Evolutionary conservation across 2,113 vertebrate genomes (phyloP), one percentile per base, ranked within the genome.

Genomic region (Muntiacus muntjak): DNA sequence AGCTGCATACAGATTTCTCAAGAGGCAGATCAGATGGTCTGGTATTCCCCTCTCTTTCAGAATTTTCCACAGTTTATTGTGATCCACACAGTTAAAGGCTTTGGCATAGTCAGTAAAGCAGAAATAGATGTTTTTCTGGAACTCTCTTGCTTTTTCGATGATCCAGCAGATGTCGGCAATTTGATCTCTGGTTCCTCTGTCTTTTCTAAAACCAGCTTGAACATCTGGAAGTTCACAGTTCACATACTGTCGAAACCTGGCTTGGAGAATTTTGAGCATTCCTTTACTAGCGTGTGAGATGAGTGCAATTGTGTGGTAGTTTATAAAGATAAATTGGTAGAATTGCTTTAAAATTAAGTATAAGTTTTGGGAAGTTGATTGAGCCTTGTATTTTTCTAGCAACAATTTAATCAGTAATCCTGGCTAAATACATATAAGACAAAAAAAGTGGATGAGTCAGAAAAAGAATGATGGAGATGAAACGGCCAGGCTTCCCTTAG

Each of bases 161-260:
- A 71, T 71, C 64, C 9, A 36, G 0, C 9, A 2, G 64, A 71
- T 71, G n/a, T 71, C 21, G n/a, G 64, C 9, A 71, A 71, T 36
- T 71, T 71, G 19, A 23, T 36, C n/a, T 36, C n/a, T 71, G 4
- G 64, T 71, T 71, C 19, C 64, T 36, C 64, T 71, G 67, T 10
- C 2, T 23, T 23, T 71, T 36, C 67, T 40, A 71, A 71, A 71
- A 12, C 19, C n/a, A 71, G 9, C 67, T 40, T 71, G 67, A 71
- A 11, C 9, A 23, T 3, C n/a, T 23, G 67, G n/a, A 40, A 71
- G n/a, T 71, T 71, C 67, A 40, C 21, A 5, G 5, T 40, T 40
- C n/a, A 23, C 0, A 1, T 40, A 12, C 4, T 71, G 19, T 10
- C 21, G 9, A 71, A 71, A 11, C 19, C 5, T 40, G n/a, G 5